Base-by-base conservation (phyloP, 1,140 invertebrate genomes). In the Dendroctonus valens region DNA sequence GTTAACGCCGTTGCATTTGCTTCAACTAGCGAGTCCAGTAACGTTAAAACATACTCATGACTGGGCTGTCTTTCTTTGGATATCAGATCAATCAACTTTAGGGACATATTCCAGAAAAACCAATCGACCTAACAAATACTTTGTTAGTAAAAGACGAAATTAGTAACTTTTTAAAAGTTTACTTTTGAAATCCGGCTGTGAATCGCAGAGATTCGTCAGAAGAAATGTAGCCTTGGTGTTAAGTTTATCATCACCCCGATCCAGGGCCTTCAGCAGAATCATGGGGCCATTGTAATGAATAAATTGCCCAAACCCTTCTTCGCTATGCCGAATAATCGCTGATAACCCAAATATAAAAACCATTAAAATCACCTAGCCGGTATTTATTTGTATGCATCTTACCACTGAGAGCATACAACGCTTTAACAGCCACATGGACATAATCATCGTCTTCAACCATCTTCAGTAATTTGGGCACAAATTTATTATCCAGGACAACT, bases 371-470 rank as follows among this genome's bases (percentile, higher is more conserved):
- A 55, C 0, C 50, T 11, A 41, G n/a, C 44, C 5, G 12, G 5
- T 53, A 63, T 42, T 11, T 37, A 42, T 69, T 26, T 26, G 1
- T 26, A 26, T 52, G 5, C 65, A 51, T 79, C 84, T 83, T 78
- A 91, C 90, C 89, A 64, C 91, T 92, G 40, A 91, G 74, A 59
- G 90, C 91, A 77, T 87, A 90, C 1, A 92, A 67, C 37, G 88
- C 86, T 78, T 91, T 91, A 7, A 85, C 77, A 68, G 83, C 81
- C 0, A 89, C 84, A 37, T 79, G 74, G 14, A 81, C 73, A 11
- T 84, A 81, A 0, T 76, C 70, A 76, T 91, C 89, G 0, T 79
- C 81, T 50, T 87, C 84, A 7, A 90, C 73, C 71, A 89, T 81
- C n/a, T 81, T 76, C n/a, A 92, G 69, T 12, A 92, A 75, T 38